A percentile compares a stretch with the other conserved stretches of the same genome.
Evolutionary conservation across 2,888 invertebrate species (phyloP).

Genomic region (Lepidocyrtoides sp.): DNA sequence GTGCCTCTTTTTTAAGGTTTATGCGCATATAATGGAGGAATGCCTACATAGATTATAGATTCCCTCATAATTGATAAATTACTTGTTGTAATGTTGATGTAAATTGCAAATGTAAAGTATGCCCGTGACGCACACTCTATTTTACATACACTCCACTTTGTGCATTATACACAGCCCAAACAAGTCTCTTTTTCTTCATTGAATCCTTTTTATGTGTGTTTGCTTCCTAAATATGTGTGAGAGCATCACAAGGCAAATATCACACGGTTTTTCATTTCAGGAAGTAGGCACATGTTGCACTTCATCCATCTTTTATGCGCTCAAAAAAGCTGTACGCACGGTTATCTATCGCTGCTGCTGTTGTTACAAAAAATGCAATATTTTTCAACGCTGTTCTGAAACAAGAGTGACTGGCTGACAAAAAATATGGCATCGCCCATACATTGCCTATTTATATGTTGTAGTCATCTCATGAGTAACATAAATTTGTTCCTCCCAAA

Average conservation of each 20-base stretch:
- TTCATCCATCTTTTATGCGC: neutral
- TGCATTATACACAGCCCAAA: neutral
- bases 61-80: constrained; percentile 50
- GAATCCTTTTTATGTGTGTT: constrained; percentile 8
- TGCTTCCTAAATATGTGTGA: constrained; percentile 8
- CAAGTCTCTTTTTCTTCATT: neutral
- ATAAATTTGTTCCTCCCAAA: no score
- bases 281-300: constrained; percentile 54
- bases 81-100: neutral
- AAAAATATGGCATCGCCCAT: neutral
- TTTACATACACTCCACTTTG: neutral
- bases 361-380: constrained; percentile 10
- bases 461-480: no score
- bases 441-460: neutral
- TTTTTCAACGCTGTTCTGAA: constrained; percentile 16
- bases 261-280: constrained; percentile 53
- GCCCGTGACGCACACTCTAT: neutral
- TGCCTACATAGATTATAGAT: constrained; percentile 23
- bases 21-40: neutral
- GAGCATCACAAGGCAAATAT: constrained; percentile 24
- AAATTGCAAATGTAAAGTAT: constrained; percentile 1
- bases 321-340: neutral
- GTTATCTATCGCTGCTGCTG: neutral
- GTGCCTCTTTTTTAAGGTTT: neutral
- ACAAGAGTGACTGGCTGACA: neutral